Conservation (phyloP, 2,113 vertebrate species). For the Megaceryle torquata region DNA sequence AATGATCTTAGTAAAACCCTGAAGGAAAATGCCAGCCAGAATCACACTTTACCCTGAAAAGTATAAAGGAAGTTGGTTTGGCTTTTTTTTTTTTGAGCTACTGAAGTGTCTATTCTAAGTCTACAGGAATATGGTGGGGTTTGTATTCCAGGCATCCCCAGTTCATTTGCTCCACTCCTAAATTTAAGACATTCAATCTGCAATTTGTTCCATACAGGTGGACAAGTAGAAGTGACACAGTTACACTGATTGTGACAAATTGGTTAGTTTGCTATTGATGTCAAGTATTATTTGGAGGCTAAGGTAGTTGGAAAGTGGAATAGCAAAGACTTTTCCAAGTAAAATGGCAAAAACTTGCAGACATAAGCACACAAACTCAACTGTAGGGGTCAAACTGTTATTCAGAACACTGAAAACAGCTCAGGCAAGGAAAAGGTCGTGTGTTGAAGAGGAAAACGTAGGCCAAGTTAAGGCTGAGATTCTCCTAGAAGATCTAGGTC, state of each 20-base stretch:
- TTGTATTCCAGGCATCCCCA: not conserved
- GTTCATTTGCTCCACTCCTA: not conserved
- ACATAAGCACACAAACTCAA: not conserved
- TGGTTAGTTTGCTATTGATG: not conserved
- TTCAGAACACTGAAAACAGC: not conserved
- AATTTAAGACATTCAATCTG: not conserved
- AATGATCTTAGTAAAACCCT: not conserved
- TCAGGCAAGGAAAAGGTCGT: not conserved
- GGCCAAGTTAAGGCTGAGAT: not conserved
- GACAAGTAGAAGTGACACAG: not conserved
- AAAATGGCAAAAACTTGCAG: not conserved
- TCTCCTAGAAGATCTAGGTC: not conserved
- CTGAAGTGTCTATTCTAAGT: not conserved
- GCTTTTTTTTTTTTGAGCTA: not conserved
- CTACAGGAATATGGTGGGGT: not conserved
- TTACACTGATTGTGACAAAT: not conserved
- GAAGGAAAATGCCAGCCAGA: slow-evolving; percentile 19
- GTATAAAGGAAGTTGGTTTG: not conserved
- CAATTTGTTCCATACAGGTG: not conserved
- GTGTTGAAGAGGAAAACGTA: not conserved
- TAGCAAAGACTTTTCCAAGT: not conserved
- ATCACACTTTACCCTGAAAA: not conserved
- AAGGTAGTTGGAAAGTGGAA: not conserved
- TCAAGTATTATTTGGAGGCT: not conserved
- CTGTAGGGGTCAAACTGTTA: not conserved